These are phyloP conservation scores for Gasterosteus nipponicus DNA, from an alignment of 2,113 vertebrate species.

Conservation along the genomic window DNA sequence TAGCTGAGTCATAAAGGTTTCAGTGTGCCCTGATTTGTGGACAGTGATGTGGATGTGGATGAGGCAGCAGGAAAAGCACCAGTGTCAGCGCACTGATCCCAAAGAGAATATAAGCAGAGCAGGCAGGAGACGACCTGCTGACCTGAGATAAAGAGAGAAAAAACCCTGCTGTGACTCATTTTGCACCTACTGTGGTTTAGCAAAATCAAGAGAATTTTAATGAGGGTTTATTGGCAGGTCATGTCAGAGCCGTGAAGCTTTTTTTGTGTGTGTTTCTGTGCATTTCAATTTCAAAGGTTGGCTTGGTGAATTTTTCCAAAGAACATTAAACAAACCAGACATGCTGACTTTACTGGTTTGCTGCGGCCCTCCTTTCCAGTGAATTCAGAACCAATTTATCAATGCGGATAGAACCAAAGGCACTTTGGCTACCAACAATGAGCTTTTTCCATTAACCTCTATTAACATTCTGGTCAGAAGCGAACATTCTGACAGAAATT, in stretches of 20 bases:
- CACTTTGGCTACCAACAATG: conserved; percentile 27
- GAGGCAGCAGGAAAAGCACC: conserved; percentile 65
- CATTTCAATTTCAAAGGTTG: conserved; percentile 23
- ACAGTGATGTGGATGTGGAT: conserved; percentile 60
- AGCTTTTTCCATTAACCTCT: conserved; percentile 47
- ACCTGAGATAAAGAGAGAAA: conserved; percentile 43
- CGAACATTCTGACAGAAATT: conserved; percentile 18
- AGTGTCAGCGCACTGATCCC: conserved; percentile 73
- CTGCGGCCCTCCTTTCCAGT: conserved; percentile 19
- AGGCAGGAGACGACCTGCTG: conserved; percentile 50
- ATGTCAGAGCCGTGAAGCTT: conserved; percentile 16
- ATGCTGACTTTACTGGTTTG: conserved; percentile 36
- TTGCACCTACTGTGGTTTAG: conserved; percentile 5
- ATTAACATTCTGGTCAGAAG: conserved; percentile 36
- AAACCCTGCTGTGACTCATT: background rate
- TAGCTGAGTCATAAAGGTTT: conserved; percentile 76
- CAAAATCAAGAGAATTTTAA: conserved; percentile 8
- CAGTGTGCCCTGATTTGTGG: conserved; percentile 67
- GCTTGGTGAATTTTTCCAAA: conserved; percentile 4
- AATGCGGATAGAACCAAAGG: background rate
- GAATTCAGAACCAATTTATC: conserved; percentile 21
- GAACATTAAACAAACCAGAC: conserved; percentile 9
- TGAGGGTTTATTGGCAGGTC: background rate
- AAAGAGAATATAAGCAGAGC: conserved; percentile 30
- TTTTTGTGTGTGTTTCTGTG: background rate